Conservation (phyloP, 2,888 invertebrate species). For the Eutolmus rufibarbis region DNA sequence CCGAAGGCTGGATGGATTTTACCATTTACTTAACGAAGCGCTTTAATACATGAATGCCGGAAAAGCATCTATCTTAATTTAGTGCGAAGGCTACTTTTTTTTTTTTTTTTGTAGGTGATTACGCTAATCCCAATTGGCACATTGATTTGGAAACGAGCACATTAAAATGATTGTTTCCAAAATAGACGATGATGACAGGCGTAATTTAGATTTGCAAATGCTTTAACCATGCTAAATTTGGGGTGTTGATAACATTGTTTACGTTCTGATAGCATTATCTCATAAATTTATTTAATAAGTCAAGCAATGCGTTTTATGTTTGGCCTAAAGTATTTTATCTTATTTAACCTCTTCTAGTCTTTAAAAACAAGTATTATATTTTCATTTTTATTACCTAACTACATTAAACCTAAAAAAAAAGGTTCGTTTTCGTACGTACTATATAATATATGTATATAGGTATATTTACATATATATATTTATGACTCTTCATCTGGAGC, state of each 20-base stretch:
- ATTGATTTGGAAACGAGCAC: not conserved
- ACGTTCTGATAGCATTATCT: not conserved
- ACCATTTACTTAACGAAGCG: not conserved
- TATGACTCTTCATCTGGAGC: too few relatives aligned
- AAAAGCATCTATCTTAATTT: not conserved
- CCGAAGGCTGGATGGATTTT: slow-evolving; percentile 13
- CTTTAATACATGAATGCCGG: not conserved
- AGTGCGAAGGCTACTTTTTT: not conserved
- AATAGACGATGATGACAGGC: not conserved
- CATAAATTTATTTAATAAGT: not conserved
- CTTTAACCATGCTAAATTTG: not conserved
- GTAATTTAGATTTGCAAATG: not conserved
- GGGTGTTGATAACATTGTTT: not conserved
- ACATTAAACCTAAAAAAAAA: too few relatives aligned
- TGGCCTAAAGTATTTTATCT: too few relatives aligned
- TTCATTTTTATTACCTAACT: too few relatives aligned
- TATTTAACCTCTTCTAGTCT: too few relatives aligned
- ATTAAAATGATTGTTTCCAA: not conserved
- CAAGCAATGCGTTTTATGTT: too few relatives aligned
- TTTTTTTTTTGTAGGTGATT: not conserved
- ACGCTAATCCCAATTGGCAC: not conserved
- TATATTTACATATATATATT: too few relatives aligned
- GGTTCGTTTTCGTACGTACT: too few relatives aligned
- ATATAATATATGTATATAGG: too few relatives aligned
- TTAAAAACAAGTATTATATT: too few relatives aligned